Evolutionary conservation across 2,113 vertebrate genomes (phyloP), one percentile per base, ranked within the genome.

Genomic region (Eptesicus fuscus): DNA sequence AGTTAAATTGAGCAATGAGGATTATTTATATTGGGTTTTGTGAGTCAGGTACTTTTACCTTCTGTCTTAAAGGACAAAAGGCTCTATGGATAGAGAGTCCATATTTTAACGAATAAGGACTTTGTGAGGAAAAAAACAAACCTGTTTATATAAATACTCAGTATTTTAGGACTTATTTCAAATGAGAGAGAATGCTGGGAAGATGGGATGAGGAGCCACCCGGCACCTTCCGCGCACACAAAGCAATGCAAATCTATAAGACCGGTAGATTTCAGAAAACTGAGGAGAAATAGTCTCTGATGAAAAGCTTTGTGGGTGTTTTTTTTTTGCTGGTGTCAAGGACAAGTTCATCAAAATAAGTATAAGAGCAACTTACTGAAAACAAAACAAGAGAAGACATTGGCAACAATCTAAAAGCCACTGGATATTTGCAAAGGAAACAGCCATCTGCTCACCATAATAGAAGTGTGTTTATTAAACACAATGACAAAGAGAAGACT

Each of bases 391-490:
- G 63, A 22, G 28, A 63, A 63, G 61, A 7, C 69, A 32, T 7
- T 74, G 20, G 6, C 30, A 83, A 83, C 35, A 49, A 20, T 63
- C 28, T 77, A 25, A 76, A 91, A 88, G 25, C 8, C 35, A 86
- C 0, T 91, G 30, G 32, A 9, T 28, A 82, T 93, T 89, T 73
- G 71, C 49, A 49, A 91, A 53, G 79, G 44, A 93, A 95, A 80
- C 88, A 95, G 51, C 18, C 37, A 59, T 91, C 22, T 32, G 14
- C 44, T 94, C 74, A 63, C n/a, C 14, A 42, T 56, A 89, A 93
- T 37, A 76, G 51, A 93, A 83, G 32, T 22, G 1, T 93, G 30
- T 80, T 96, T 93, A 86, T 32, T 61, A 83, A 96, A 76, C 77
- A 85, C 59, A 84, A 11, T 49, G 85, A 95, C 91, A 86, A 61